Evolutionary conservation across 2,113 vertebrate species (phyloP), one percentile per base, ranked within the genome.

Genomic region (Chelonoidis abingdonii): DNA sequence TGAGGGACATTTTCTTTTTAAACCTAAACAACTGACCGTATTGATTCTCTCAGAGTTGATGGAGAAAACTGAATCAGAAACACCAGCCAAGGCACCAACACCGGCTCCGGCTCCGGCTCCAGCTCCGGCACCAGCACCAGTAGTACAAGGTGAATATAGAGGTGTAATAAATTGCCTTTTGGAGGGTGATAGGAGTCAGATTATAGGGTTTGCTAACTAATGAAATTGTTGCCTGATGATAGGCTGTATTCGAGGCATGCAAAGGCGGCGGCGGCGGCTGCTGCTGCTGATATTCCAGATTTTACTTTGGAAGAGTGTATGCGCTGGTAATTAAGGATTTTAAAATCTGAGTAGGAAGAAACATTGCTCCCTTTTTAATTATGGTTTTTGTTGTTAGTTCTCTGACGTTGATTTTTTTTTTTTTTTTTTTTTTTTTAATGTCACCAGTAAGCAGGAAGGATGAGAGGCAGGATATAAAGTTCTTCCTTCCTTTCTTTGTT

Each of bases 1-100:
- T 21, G 53, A 76, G 78, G 84, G 62, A 49, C 16, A 1, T 94
- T 92, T 92, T 53, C 22, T 35, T 52, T 93, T 87, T 87, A 76
- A 94, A 95, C 31, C 92, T 87, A 50, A 97, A 69, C 38, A 56
- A 13, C 6, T 88, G 50, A 14, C 86, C 7, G 0, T 95, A 49
- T 98, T 87, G 96, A 2, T 89, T 97, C 92, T 89, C 87, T 52
- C 97, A 98, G 98, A 98, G 88, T 84, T 97, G 84, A 62, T 98
- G 19, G 98, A 98, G 81, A 97, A 98, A 93, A 87, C 13, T 41
- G 98, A 98, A 95, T 95, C 97, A 10, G 98, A 96, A 94, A 92
- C 96, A 81, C 93, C 95, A 22, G 95, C 95, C 31, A 44, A 79
- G 31, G 35, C 27, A 50, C 29, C 84, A 17, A n/a, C 49, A 16